A percentile compares a stretch with the other conserved stretches of the same genome.
Evolutionary conservation across 2,888 invertebrate genomes (phyloP).

Genomic region (Drosophila ochracea): DNA sequence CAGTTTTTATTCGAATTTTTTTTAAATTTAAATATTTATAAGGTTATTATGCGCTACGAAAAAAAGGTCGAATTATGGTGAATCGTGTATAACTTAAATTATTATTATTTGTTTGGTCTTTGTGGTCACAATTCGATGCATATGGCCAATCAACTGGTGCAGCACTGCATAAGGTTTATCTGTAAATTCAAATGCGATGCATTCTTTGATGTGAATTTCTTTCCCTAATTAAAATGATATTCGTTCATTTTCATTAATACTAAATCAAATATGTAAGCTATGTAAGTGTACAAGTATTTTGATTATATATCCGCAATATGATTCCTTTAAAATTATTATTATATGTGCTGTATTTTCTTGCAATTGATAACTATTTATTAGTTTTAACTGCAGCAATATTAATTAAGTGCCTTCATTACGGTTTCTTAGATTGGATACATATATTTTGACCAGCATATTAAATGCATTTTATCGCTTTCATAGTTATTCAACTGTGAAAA

Average conservation of each 20-base stretch:
- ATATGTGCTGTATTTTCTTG: not conserved
- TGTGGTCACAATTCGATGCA: slow-evolving; percentile 41
- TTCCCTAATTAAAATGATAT: not conserved
- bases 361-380: not conserved
- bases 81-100: slow-evolving; percentile 49
- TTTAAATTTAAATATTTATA: slow-evolving; percentile 49
- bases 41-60: slow-evolving; percentile 10
- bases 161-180: not conserved
- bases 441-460: not conserved
- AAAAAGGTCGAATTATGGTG: slow-evolving; percentile 18
- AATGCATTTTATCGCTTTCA: not conserved
- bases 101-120: slow-evolving; percentile 42
- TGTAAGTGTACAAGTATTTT: not conserved
- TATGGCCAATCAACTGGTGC: slow-evolving; percentile 14
- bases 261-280: not conserved
- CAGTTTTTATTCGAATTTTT: slow-evolving; percentile 13
- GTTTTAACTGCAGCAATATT: not conserved
- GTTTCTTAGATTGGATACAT: not conserved
- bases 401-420: not conserved
- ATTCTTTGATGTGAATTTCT: not conserved
- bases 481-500: not conserved
- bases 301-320: not conserved
- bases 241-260: not conserved
- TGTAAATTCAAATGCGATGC: not conserved
- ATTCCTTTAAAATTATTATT: not conserved